phyloP scores from a whole-genome alignment of 2,113 vertebrate species.

The Pomatostomus ruficeps region DNA sequence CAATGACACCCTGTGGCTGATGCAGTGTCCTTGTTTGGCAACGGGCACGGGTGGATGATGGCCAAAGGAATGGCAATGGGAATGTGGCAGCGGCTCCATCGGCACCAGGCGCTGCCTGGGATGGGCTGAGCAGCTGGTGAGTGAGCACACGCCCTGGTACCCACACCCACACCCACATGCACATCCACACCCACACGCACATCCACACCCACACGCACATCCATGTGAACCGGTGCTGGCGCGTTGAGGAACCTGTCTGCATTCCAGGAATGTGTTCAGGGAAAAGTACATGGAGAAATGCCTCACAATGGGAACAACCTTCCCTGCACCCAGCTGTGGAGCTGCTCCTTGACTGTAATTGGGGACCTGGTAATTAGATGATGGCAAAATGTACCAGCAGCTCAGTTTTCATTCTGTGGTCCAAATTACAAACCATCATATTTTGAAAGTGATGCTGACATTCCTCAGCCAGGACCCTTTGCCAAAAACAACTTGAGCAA shows the following conservation, averaged over 20 bases:
- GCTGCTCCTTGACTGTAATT: slow-evolving; percentile 75
- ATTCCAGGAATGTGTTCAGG: background rate
- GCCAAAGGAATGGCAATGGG: background rate
- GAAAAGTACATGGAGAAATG: background rate
- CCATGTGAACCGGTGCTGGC: fast-evolving
- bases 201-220: background rate
- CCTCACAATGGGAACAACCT: slow-evolving; percentile 71
- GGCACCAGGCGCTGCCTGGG: fast-evolving
- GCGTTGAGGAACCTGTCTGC: background rate
- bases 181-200: background rate
- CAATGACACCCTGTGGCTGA: too few species aligned
- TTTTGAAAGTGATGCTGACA: slow-evolving; percentile 95
- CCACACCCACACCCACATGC: background rate
- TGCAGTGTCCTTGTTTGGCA: fast-evolving
- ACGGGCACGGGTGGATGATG: fast-evolving
- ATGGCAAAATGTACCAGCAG: slow-evolving; percentile 82
- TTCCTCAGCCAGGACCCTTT: slow-evolving; percentile 85
- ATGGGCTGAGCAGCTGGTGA: background rate
- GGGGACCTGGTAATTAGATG: slow-evolving; percentile 78
- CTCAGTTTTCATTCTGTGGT: slow-evolving; percentile 85
- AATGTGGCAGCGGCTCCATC: fast-evolving
- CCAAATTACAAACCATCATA: slow-evolving; percentile 89
- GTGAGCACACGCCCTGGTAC: background rate
- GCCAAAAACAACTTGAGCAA: slow-evolving; percentile 92
- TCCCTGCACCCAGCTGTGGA: slow-evolving; percentile 59